Conservation (phyloP, 2,113 vertebrate species). For the Danio rerio region DNA sequence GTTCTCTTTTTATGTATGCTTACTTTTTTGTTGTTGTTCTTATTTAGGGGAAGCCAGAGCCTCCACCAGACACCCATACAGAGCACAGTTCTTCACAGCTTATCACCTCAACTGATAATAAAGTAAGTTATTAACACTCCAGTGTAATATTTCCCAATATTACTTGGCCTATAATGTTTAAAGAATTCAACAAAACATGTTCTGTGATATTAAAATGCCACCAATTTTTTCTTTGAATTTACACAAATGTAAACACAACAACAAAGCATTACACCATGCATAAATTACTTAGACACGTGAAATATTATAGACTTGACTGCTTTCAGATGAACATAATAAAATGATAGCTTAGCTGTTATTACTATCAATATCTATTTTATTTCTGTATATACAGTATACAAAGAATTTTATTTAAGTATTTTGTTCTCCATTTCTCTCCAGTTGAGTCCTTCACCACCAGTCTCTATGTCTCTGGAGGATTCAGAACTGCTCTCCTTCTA, state of each 20-base stretch:
- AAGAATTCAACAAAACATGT: neutral
- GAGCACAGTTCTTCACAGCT: constrained; percentile 71
- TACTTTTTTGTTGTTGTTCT: neutral
- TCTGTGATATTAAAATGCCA: neutral
- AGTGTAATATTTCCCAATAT: too few species aligned
- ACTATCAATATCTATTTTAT: neutral
- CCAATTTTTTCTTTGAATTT: neutral
- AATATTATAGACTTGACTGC: neutral
- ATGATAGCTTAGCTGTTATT: neutral
- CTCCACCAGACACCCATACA: constrained; percentile 58
- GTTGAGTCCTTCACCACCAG: constrained; percentile 71
- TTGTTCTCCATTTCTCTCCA: constrained; percentile 49
- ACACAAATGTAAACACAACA: too few species aligned
- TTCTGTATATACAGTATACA: neutral
- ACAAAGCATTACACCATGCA: too few species aligned
- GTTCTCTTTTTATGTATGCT: neutral
- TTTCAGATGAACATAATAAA: neutral
- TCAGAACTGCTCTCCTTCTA: constrained; percentile 89
- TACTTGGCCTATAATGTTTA: too few species aligned
- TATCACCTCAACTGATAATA: constrained; percentile 68
- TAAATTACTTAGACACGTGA: neutral
- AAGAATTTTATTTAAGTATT: neutral
- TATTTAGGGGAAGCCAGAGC: constrained; percentile 78
- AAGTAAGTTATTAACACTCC: constrained; percentile 61
- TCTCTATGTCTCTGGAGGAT: constrained; percentile 81